A percentile compares a stretch with the other conserved stretches of the same genome.
Evolutionary conservation across 2,797 vertebrate species (phyloP).

Genomic region (Loriculus beryllinus): DNA sequence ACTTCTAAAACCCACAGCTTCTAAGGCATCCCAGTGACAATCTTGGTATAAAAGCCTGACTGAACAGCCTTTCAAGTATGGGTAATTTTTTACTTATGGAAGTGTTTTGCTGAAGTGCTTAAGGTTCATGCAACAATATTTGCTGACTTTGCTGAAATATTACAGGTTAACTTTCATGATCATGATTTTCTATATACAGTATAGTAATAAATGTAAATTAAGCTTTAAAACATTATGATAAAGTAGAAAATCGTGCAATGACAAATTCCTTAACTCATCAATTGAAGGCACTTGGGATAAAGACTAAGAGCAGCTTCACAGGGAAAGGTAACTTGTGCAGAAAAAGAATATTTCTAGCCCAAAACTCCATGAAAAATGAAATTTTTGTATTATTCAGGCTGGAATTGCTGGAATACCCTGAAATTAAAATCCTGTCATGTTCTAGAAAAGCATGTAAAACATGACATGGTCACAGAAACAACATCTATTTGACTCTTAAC

Average conservation of each 20-base stretch:
- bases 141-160: constrained; percentile 15
- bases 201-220: background rate
- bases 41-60: background rate
- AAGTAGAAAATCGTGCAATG: background rate
- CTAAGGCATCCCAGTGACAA: background rate
- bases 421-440: background rate
- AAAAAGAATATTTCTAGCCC: background rate
- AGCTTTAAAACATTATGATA: background rate
- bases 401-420: background rate
- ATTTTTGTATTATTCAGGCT: background rate
- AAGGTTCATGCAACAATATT: constrained; percentile 3
- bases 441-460: background rate
- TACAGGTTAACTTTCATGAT: background rate
- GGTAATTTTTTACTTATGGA: background rate
- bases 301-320: background rate
- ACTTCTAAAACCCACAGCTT: background rate
- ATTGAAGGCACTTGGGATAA: background rate
- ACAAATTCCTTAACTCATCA: background rate
- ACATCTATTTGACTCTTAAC: background rate
- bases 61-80: background rate
- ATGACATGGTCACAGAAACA: background rate
- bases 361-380: background rate
- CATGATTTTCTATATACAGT: background rate
- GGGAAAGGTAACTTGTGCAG: background rate
- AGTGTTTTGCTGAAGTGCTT: constrained; percentile 38